Evolutionary conservation across 1,140 invertebrate species (phyloP), one percentile per base, ranked within the genome.

Genomic region (Leptopilina clavipes): DNA sequence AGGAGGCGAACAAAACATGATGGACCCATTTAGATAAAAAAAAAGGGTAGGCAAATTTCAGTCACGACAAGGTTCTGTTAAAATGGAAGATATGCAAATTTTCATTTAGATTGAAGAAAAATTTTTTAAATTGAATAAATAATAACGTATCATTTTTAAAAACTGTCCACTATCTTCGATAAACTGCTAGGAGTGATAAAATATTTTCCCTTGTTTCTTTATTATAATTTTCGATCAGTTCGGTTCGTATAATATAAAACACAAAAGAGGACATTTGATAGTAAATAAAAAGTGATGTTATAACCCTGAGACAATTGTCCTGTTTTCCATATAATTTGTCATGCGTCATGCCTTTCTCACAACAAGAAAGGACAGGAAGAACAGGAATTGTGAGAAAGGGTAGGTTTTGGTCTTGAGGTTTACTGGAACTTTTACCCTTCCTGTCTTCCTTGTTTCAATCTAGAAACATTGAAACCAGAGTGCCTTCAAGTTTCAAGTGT

Each of bases 401-500:
- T 5, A 31, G 22, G 11, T 65, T 40, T n/a, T 37, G 25, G 59
- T 65, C 56, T 65, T 31, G 22, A 65, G 59, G 25, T 65, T 14
- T 14, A 65, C 59, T 65, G 10, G n/a, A 65, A 65, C 59, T 65
- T 65, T 65, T n/a, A 25, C 22, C 59, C 59, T 31, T 65, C 25
- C 59, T 22, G 59, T 65, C 59, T 65, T 65, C 25, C 22, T 11
- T 31, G 25, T 37, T 65, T 14, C 59, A 65, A 65, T 65, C 59
- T 37, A 31, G 59, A 65, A 31, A 52, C 25, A 31, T 31, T 37
- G 59, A 31, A 31, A 31, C 25, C 25, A 65, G 22, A 22, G 25
- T 31, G 22, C 59, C 25, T 65, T 65, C 25, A 65, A 31, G 22
- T 65, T 65, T n/a, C 59, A 65, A 65, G 59, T 65, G 59, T 65